Evolutionary conservation across 1,140 invertebrate genomes (phyloP).

Genomic region (Charaxes varanes): DNA sequence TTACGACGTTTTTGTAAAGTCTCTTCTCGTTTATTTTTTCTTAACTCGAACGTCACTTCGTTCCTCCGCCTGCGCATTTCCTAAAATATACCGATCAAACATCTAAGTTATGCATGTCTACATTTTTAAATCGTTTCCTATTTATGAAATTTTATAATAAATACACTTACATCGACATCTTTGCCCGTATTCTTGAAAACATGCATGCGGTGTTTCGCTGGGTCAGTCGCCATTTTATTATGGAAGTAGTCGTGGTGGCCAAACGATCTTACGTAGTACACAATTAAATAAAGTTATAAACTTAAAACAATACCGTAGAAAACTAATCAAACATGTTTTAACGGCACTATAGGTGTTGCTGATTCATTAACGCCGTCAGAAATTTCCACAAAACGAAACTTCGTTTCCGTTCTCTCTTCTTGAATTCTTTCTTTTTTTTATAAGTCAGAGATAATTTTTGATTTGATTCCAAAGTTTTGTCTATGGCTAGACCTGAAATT

Average conservation of each 20-base stretch:
- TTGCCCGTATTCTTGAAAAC: slow-evolving; percentile 98
- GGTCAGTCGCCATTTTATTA: slow-evolving; percentile 86
- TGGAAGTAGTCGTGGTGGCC: slow-evolving; percentile 41
- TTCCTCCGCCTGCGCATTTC: slow-evolving; percentile 96
- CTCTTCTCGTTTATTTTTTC: slow-evolving; percentile 98
- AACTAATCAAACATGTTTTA: slow-evolving; percentile 68
- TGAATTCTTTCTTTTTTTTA: slow-evolving; percentile 48
- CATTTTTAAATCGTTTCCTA: slow-evolving; percentile 3
- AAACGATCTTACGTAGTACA: slow-evolving; percentile 48
- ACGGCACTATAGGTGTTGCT: slow-evolving; percentile 49
- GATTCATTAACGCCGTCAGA: slow-evolving; percentile 64
- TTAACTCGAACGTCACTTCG: slow-evolving; percentile 95
- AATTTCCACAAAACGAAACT: slow-evolving; percentile 63
- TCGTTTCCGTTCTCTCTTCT: slow-evolving; percentile 46
- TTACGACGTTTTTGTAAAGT: slow-evolving; percentile 94
- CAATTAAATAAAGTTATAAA: slow-evolving; percentile 64
- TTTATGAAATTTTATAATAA: slow-evolving; percentile 6
- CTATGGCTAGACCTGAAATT: no score
- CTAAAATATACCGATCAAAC: slow-evolving; percentile 69
- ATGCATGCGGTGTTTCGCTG: slow-evolving; percentile 88
- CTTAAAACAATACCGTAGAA: slow-evolving; percentile 49
- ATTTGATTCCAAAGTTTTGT: slow-evolving; percentile 13
- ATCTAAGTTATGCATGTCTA: no score
- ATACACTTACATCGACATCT: slow-evolving; percentile 93
- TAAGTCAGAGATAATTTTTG: slow-evolving; percentile 31